A percentile compares a stretch with the other conserved stretches of the same genome.
Conservation (phyloP, 2,113 vertebrate species). For the Ailuropoda melanoleuca region DNA sequence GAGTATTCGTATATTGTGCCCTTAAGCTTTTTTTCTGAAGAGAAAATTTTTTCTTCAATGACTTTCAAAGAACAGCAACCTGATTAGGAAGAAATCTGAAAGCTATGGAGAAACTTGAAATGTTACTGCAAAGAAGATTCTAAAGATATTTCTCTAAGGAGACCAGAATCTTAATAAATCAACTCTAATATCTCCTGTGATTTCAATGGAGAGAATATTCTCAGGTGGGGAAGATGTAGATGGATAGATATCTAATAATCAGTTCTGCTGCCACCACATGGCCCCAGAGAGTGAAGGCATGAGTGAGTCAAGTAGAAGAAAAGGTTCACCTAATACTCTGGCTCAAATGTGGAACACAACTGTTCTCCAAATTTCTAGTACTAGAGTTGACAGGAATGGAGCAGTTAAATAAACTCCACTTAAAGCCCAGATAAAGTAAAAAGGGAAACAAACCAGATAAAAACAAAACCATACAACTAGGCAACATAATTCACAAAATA, state of each 20-base stretch:
- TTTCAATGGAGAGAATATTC: neutral
- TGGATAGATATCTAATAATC: neutral
- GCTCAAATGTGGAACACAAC: neutral
- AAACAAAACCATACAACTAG: neutral
- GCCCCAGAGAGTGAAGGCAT: neutral
- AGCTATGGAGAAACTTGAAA: neutral
- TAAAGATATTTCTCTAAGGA: neutral
- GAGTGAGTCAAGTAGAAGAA: constrained; percentile 6
- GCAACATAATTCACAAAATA: constrained; percentile 20
- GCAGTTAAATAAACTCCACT: constrained; percentile 25
- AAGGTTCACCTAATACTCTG: neutral
- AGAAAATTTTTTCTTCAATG: neutral
- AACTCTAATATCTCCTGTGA: neutral
- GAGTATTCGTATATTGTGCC: neutral
- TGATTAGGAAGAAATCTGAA: neutral
- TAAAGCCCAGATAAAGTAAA: constrained; percentile 43
- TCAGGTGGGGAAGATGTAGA: neutral
- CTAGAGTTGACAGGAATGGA: neutral
- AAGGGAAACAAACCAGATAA: constrained; percentile 37
- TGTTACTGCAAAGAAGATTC: neutral
- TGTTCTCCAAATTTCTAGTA: constrained; percentile 36
- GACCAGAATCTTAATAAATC: neutral
- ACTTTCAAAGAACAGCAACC: neutral
- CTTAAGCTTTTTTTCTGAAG: neutral
- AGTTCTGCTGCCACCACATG: neutral